These are phyloP conservation scores for Pentalonia nigronervosa DNA, from an alignment of 1,140 invertebrate genomes.

Conservation along the genomic window DNA sequence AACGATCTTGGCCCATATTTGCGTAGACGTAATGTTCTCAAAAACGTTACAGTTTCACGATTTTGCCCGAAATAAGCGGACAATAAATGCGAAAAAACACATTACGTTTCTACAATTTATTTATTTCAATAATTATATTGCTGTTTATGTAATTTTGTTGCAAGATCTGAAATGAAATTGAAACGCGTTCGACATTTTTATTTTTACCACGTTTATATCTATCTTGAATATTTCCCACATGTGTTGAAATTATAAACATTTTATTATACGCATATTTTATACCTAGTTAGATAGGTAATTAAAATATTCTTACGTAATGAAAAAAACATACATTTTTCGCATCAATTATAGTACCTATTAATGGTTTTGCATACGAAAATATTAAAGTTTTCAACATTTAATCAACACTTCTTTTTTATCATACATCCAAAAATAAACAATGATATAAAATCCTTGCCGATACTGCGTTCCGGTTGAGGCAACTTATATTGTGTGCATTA, in stretches of 20 bases:
- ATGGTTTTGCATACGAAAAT: background rate
- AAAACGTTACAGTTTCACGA: background rate
- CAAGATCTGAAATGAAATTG: background rate
- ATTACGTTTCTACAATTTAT: background rate
- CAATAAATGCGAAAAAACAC: background rate
- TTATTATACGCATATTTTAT: background rate
- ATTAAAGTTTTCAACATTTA: background rate
- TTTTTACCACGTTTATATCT: background rate
- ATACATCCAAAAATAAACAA: fast-evolving
- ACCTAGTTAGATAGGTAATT: background rate
- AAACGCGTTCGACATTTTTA: background rate
- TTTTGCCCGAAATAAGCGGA: background rate
- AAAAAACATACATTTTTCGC: background rate
- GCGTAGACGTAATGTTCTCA: background rate
- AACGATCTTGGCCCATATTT: background rate
- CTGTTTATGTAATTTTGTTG: background rate
- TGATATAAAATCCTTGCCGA: background rate
- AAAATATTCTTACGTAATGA: background rate
- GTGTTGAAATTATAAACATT: background rate
- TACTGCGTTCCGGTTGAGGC: background rate
- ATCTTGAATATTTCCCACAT: background rate
- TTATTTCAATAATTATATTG: background rate
- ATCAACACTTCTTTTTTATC: background rate
- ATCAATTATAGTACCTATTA: background rate
- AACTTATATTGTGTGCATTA: background rate